Base-by-base conservation (phyloP, 1,140 invertebrate species). In the Cylas formicarius region DNA sequence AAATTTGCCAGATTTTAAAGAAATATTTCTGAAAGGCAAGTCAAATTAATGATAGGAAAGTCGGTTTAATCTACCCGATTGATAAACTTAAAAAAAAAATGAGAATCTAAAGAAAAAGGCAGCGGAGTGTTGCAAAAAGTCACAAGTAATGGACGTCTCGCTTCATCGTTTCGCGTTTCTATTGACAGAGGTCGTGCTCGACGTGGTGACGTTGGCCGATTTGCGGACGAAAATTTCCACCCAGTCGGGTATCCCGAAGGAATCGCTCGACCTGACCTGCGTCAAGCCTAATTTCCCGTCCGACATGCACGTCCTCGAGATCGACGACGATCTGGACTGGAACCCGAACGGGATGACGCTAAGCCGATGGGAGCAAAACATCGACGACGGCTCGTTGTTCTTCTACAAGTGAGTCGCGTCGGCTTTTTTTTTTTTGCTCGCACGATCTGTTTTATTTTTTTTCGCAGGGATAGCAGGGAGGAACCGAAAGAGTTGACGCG, bases 241-340 rank as follows among this genome's bases (percentile, higher is more conserved):
- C 54, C 55, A 79, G 27, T 78, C 77, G 55, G 68, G 70, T 38
- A 80, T 86, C 39, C 68, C 74, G 19, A 54, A 67, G 26, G 77
- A 84, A 53, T 65, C 75, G 57, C 61, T 86, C 27, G 76, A 81
- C 41, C 73, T 83, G 60, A 75, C 75, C 14, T 76, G 78, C 63
- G 72, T 72, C 23, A 69, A 71, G 50, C 68, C 67, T 2, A 65
- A 66, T 20, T 77, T 80, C 54, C 76, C 76, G 1, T 74, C 68
- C 62, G 75, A 78, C 50, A 67, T 74, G 48, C 74, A 75, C 33
- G 57, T 76, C 14, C 56, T 78, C 34, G 68, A 69, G 41, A 69
- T 78, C n/a, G 67, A 75, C 39, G 66, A 58, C 14, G 71, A 77
- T 23, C 53, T 75, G 21, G 72, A 75, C 18, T 82, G 77, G 78